These are phyloP conservation scores for Parapsyche elsis DNA, from an alignment of 1,140 invertebrate species.

Conservation along the genomic window DNA sequence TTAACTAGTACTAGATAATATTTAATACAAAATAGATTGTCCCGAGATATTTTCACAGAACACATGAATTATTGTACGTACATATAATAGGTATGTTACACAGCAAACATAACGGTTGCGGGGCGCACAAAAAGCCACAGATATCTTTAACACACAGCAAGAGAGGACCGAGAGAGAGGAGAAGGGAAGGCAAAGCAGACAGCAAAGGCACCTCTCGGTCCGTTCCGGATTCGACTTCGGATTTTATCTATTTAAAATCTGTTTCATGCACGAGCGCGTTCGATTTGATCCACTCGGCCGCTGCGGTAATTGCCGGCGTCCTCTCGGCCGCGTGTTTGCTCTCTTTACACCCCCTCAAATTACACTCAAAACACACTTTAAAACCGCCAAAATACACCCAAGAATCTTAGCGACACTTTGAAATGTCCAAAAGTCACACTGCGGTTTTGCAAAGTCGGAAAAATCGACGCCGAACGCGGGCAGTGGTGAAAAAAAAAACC, in stretches of 20 bases:
- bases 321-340: constrained; percentile 29
- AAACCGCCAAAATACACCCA: background rate
- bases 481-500: background rate
- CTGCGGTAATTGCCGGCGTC: constrained; percentile 39
- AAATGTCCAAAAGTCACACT: background rate
- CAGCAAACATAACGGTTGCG: background rate
- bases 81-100: background rate
- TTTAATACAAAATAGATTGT: too few species aligned
- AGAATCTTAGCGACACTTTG: background rate
- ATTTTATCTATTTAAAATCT: constrained; percentile 43
- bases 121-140: background rate
- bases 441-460: background rate
- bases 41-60: too few species aligned
- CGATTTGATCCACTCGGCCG: constrained; percentile 42
- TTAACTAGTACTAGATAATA: too few species aligned
- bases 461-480: background rate
- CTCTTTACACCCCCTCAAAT: background rate
- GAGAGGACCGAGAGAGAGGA: background rate
- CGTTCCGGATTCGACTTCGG: constrained; percentile 22
- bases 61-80: too few species aligned
- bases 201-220: constrained; percentile 1
- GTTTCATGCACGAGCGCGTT: constrained; percentile 37
- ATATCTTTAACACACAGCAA: background rate
- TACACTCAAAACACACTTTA: background rate
- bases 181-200: background rate